These are phyloP conservation scores for Papilio dardanus DNA, from an alignment of 1,140 invertebrate species.

Conservation along the genomic window DNA sequence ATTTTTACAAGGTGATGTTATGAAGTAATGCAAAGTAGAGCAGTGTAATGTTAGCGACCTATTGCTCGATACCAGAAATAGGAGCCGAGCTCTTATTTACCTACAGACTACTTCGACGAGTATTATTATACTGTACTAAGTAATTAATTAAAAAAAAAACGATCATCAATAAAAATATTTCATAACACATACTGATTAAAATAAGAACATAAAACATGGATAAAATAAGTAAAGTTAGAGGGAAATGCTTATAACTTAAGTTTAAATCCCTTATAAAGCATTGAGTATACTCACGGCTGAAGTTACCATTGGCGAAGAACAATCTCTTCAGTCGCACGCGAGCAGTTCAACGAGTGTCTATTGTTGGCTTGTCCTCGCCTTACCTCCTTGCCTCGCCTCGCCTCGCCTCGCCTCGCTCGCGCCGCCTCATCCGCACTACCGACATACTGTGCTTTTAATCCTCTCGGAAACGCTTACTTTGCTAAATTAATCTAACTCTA, in stretches of 20 bases:
- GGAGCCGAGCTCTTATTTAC: not conserved
- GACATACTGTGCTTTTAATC: not conserved
- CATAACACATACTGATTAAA: not conserved
- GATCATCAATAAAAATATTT: not conserved
- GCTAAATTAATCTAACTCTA: slow-evolving; percentile 11
- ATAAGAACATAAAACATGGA: not conserved
- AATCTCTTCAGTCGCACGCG: slow-evolving; percentile 21
- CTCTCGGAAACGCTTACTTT: slow-evolving; percentile 5
- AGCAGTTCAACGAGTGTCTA: slow-evolving; percentile 13
- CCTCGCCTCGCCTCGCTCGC: not conserved
- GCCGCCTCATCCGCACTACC: not conserved
- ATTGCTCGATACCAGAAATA: not conserved
- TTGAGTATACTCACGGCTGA: slow-evolving; percentile 9
- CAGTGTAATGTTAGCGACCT: not conserved
- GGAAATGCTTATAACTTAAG: slow-evolving; percentile 2
- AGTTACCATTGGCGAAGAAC: slow-evolving; percentile 20
- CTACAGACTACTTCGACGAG: too few relatives aligned
- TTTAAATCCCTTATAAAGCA: slow-evolving; percentile 3
- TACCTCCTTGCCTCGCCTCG: not conserved
- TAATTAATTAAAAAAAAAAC: not conserved
- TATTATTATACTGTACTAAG: too few relatives aligned
- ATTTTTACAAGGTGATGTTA: not conserved
- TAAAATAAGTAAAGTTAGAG: not conserved
- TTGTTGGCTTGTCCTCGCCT: not conserved
- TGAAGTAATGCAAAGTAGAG: not conserved